Base-by-base conservation (phyloP, 2,888 invertebrate genomes). In the Pristionchus maxplancki region DNA sequence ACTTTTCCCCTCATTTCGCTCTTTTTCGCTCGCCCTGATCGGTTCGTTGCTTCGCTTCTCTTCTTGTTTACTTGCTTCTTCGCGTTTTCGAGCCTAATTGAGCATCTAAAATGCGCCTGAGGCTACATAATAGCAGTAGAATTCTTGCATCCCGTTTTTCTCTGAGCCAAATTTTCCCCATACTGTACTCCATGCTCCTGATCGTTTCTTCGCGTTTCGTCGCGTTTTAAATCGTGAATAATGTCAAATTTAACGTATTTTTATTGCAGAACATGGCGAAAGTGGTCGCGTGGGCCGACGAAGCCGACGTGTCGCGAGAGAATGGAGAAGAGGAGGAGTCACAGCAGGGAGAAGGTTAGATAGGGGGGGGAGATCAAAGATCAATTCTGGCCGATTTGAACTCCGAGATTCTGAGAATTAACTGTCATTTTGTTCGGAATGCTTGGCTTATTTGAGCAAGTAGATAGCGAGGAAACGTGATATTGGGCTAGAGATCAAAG, bases 11-110 rank as follows among this genome's bases (percentile, higher is more conserved):
- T 74, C 67, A 48, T 71, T 74, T 50, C 53, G 8, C 40, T 28
- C 37, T 2, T 44, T 71, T 31, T 64, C 44, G 24, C 85, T 31
- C 40, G 44, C 15, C 6, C 9, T 13, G 48, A 64, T 62, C 50
- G n/a, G 40, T 64, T 85, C 67, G 37, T 89, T 88, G 20, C 53
- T 78, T 58, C 31, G 20, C 78, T 78, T 87, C 44, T 34, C 44
- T 40, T 13, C 53, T 50, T 48, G 37, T 87, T 62, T 84, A 28
- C 71, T 64, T 24, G 34, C 48, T 71, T 28, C 74, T 44, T 64
- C 64, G 44, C 83, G 44, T 1, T 71, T 71, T 37, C 37, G 3
- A 24, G 58, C n/a, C 8, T n/a, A 58, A 58, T 58, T 58, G n/a
- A 24, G 8, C 58, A 58, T 58, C n/a, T 20, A n/a, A 24, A n/a